These are phyloP conservation scores for Corythornis leucogaster DNA, from an alignment of 2,797 vertebrate genomes.

Conservation along the genomic window DNA sequence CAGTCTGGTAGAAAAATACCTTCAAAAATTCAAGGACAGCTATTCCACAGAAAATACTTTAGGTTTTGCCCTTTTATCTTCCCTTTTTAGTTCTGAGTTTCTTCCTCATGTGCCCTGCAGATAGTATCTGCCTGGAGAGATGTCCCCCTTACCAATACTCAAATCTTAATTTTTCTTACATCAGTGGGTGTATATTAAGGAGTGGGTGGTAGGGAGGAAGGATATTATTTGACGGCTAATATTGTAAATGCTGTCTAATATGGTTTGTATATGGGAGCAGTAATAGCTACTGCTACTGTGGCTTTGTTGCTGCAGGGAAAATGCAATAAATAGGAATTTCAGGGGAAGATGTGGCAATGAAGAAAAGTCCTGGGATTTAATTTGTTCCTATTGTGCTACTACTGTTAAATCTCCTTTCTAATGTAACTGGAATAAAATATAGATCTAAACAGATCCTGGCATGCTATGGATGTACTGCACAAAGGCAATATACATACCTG, in stretches of 20 bases:
- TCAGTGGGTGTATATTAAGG: constrained; percentile 28
- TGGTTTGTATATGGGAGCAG: constrained; percentile 42
- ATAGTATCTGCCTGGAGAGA: neutral
- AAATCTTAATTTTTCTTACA: constrained; percentile 9
- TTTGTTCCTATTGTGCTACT: neutral
- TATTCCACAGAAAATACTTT: neutral
- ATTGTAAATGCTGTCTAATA: constrained; percentile 50
- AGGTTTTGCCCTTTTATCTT: constrained; percentile 26
- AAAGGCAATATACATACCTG: neutral
- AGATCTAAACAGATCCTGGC: neutral
- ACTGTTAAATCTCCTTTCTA: neutral
- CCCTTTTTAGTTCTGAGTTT: neutral
- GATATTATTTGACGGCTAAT: constrained; percentile 56
- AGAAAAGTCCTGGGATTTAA: constrained; percentile 19
- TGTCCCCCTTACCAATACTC: neutral
- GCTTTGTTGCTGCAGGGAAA: constrained; percentile 47
- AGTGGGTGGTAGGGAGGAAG: constrained; percentile 8
- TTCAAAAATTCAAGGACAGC: constrained; percentile 14
- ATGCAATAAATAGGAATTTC: constrained; percentile 45
- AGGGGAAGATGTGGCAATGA: neutral
- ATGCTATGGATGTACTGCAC: neutral
- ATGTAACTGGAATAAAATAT: neutral
- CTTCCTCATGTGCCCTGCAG: neutral
- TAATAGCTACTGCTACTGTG: constrained; percentile 44
- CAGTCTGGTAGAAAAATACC: neutral